Conservation (phyloP, 2,797 vertebrate species). For the Pseudochirops corinnae region DNA sequence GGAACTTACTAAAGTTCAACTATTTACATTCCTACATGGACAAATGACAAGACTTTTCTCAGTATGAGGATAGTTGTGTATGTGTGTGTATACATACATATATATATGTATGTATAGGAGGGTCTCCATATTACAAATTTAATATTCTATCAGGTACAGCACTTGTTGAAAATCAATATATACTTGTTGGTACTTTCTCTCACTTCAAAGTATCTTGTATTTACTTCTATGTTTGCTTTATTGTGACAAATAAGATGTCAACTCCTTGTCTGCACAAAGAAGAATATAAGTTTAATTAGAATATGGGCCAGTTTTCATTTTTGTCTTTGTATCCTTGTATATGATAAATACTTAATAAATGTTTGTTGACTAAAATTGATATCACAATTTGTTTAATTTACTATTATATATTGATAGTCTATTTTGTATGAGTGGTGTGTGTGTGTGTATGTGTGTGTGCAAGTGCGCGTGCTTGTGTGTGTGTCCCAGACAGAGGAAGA, state of each 20-base stretch:
- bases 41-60: too few species aligned
- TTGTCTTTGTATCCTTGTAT: background rate
- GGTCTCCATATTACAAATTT: background rate
- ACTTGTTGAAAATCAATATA: background rate
- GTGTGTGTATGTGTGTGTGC: background rate
- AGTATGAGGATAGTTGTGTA: too few species aligned
- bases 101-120: too few species aligned
- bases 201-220: background rate
- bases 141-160: background rate
- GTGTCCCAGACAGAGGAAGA: background rate
- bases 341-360: background rate
- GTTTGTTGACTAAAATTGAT: background rate
- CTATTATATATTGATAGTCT: background rate
- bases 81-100: too few species aligned
- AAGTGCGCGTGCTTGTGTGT: too few species aligned
- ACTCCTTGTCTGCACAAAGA: background rate
- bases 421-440: background rate
- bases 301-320: background rate
- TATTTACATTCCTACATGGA: too few species aligned
- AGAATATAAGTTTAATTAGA: background rate
- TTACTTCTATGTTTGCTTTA: background rate
- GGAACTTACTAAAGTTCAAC: too few species aligned
- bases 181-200: background rate
- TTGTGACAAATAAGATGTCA: background rate
- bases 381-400: background rate